Conservation (phyloP, 2,113 vertebrate genomes). For the Lagopus leucura region DNA sequence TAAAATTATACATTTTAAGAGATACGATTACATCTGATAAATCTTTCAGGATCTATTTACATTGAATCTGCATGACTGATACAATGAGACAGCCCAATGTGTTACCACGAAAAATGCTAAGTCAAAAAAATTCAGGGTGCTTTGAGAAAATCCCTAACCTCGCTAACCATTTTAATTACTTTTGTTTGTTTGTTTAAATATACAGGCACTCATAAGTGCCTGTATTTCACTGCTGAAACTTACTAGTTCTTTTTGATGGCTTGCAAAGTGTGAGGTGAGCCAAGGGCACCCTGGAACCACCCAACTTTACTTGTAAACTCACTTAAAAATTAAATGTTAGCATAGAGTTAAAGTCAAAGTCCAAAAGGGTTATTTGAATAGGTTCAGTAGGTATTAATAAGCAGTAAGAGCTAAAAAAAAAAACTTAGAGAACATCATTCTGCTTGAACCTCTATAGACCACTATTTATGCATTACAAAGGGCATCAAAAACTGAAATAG, state of each 20-base stretch:
- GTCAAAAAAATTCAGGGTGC: slow-evolving; percentile 29
- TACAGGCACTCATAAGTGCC: slow-evolving; percentile 36
- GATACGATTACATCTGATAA: not conserved
- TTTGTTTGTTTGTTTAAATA: slow-evolving; percentile 50
- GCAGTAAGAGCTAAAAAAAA: not conserved
- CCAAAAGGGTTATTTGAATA: not conserved
- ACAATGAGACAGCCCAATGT: slow-evolving; percentile 45
- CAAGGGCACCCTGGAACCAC: slow-evolving; percentile 25
- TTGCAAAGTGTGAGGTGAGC: not conserved
- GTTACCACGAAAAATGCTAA: slow-evolving; percentile 32
- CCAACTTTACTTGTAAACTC: slow-evolving; percentile 12
- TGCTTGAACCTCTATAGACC: not conserved
- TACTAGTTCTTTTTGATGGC: slow-evolving; percentile 27
- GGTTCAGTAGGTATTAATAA: not conserved
- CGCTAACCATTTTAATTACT: slow-evolving; percentile 57
- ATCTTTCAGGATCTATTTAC: slow-evolving; percentile 55
- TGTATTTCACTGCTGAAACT: not conserved
- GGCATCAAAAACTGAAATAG: not conserved
- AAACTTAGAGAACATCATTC: not conserved
- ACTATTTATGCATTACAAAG: not conserved
- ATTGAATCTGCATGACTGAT: slow-evolving; percentile 42
- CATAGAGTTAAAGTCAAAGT: slow-evolving; percentile 18
- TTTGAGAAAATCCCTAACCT: slow-evolving; percentile 4
- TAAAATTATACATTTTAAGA: not conserved
- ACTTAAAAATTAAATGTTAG: slow-evolving; percentile 14